phyloP scores from a whole-genome alignment of 2,113 vertebrate genomes.

The Percina caprodes region DNA sequence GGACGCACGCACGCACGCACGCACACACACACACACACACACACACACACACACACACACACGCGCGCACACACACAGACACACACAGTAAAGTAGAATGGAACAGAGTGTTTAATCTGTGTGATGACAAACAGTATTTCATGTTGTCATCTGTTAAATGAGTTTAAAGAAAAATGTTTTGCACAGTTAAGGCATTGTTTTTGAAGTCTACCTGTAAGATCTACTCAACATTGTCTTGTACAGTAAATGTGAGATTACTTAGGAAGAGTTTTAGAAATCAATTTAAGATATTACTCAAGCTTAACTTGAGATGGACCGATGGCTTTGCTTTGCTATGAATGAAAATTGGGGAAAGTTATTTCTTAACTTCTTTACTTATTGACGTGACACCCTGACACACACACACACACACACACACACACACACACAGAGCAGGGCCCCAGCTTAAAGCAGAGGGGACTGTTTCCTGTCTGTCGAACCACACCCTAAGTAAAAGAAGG shows the following conservation, averaged over 20 bases:
- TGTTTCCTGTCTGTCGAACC: constrained; percentile 78
- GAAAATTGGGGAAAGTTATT: constrained; percentile 35
- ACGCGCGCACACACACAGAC: constrained; percentile 16
- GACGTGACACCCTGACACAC: constrained; percentile 52
- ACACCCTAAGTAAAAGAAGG: constrained; percentile 67
- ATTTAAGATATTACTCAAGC: constrained; percentile 38
- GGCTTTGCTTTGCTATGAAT: constrained; percentile 29
- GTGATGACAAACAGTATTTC: neutral
- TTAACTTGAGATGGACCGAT: constrained; percentile 6
- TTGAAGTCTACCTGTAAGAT: constrained; percentile 3
- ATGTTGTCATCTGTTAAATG: neutral
- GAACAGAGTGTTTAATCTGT: constrained; percentile 13
- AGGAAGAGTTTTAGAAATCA: neutral
- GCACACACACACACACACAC: constrained; percentile 40
- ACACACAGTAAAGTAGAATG: constrained; percentile 28
- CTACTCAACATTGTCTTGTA: neutral
- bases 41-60: constrained; percentile 41
- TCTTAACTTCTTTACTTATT: constrained; percentile 60
- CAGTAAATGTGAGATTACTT: constrained; percentile 4
- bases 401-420: constrained; percentile 37
- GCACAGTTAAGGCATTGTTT: neutral
- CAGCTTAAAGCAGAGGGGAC: constrained; percentile 79
- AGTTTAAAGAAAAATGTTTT: neutral
- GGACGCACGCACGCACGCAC: constrained; percentile 50
- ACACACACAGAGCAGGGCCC: constrained; percentile 63